Conservation (phyloP, 1,140 invertebrate genomes). For the Trachelipus rathkii region DNA sequence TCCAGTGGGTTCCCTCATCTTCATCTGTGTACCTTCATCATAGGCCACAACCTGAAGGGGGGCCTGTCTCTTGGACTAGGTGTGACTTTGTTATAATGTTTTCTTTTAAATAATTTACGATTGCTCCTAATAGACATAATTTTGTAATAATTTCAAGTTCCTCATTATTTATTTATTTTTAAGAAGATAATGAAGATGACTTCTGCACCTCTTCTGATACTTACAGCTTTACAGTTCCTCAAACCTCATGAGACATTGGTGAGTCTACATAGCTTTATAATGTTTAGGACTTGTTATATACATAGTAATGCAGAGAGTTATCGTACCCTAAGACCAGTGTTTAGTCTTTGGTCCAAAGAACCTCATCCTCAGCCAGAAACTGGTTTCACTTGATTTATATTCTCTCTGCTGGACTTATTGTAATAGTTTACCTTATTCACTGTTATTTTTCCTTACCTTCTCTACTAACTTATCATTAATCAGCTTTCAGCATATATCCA, state of each 20-base stretch:
- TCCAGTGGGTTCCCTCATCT: slow-evolving; percentile 74
- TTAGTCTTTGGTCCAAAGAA: too few species aligned
- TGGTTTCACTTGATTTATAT: too few species aligned
- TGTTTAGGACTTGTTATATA: background rate
- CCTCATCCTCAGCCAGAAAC: too few species aligned
- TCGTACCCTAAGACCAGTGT: too few species aligned
- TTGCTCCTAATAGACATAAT: too few species aligned
- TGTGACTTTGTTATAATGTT: background rate
- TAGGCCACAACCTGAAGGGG: slow-evolving; percentile 55
- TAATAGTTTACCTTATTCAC: too few species aligned
- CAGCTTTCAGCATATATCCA: too few species aligned
- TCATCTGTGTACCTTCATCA: slow-evolving; percentile 75
- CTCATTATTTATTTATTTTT: slow-evolving; percentile 49
- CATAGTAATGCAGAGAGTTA: too few species aligned
- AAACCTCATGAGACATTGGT: slow-evolving; percentile 79
- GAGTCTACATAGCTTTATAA: slow-evolving; percentile 48
- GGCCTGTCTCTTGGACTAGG: slow-evolving; percentile 31
- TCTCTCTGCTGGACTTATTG: too few species aligned
- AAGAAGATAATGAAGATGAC: slow-evolving; percentile 61
- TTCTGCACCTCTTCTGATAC: slow-evolving; percentile 58
- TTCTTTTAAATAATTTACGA: background rate
- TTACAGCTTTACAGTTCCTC: slow-evolving; percentile 77
- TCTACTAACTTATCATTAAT: too few species aligned
- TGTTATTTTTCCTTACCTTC: too few species aligned
- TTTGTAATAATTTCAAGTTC: too few species aligned